Conservation (phyloP, 2,888 invertebrate species). For the Agonopterix alstromeriana region DNA sequence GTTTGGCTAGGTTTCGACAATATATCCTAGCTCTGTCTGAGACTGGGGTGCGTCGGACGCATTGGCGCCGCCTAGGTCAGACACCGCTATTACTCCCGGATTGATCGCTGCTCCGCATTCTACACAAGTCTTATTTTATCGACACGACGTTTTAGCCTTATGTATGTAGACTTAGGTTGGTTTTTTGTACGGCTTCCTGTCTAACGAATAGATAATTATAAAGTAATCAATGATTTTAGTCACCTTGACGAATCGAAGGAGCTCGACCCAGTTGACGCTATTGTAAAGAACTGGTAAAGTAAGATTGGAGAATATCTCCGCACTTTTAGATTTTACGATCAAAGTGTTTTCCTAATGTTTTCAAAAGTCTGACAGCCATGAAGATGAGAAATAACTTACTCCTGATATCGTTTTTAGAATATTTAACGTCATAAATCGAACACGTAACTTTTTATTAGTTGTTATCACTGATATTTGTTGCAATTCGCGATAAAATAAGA, state of each 20-base stretch:
- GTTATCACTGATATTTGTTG: conserved; percentile 56
- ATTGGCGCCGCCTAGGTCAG: conserved; percentile 65
- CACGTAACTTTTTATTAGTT: conserved; percentile 46
- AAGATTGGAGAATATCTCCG: too few species aligned
- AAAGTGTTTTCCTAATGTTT: too few species aligned
- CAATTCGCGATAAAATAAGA: conserved; percentile 55
- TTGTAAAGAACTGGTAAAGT: too few species aligned
- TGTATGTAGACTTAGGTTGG: background rate
- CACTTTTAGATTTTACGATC: too few species aligned
- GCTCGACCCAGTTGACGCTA: too few species aligned
- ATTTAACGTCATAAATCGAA: conserved; percentile 28
- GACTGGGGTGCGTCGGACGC: conserved; percentile 46
- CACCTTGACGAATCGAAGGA: too few species aligned
- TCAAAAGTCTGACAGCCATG: too few species aligned
- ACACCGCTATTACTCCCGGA: conserved; percentile 61
- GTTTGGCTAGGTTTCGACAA: background rate
- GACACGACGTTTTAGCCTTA: conserved; percentile 2
- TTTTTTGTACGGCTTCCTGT: conserved; percentile 1
- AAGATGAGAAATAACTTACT: background rate
- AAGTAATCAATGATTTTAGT: background rate
- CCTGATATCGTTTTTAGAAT: background rate
- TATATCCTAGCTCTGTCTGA: conserved; percentile 21
- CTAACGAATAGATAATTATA: conserved; percentile 1
- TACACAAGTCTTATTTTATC: conserved; percentile 10
- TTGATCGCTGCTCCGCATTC: conserved; percentile 56